These are phyloP conservation scores for Macropus fuliginosus DNA, from an alignment of 2,797 vertebrate genomes.

Conservation along the genomic window DNA sequence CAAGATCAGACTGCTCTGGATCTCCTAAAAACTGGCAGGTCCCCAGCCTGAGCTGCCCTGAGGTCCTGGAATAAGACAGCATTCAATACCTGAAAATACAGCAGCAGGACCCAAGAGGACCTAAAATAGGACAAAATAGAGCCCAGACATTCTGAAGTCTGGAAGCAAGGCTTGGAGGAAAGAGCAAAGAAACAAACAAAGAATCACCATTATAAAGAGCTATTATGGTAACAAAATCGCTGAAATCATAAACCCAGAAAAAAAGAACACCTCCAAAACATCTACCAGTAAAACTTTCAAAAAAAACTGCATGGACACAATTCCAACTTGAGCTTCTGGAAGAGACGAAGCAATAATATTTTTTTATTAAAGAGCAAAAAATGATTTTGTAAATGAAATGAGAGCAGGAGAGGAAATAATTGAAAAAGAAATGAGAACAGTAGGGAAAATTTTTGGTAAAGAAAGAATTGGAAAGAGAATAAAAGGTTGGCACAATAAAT, in stretches of 20 bases:
- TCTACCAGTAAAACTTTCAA: background rate
- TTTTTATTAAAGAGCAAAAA: background rate
- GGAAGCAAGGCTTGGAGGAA: background rate
- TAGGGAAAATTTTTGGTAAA: background rate
- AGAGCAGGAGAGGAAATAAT: background rate
- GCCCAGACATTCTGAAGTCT: background rate
- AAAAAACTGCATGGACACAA: background rate
- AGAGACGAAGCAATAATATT: background rate
- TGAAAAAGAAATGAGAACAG: background rate
- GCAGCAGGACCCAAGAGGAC: background rate
- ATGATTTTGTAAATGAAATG: background rate
- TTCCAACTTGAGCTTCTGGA: background rate
- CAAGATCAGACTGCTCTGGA: background rate
- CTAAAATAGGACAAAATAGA: background rate
- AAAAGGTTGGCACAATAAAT: background rate
- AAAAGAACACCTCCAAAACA: background rate
- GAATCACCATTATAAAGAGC: background rate
- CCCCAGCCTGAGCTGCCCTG: background rate
- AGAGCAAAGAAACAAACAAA: background rate
- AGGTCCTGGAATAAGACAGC: background rate
- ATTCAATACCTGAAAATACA: background rate
- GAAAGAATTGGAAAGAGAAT: background rate
- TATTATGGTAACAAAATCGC: background rate
- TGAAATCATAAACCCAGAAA: background rate
- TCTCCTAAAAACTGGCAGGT: background rate